Evolutionary conservation across 2,888 invertebrate genomes (phyloP), one percentile per base, ranked within the genome.

Genomic region (Lepidochitona cinerea): DNA sequence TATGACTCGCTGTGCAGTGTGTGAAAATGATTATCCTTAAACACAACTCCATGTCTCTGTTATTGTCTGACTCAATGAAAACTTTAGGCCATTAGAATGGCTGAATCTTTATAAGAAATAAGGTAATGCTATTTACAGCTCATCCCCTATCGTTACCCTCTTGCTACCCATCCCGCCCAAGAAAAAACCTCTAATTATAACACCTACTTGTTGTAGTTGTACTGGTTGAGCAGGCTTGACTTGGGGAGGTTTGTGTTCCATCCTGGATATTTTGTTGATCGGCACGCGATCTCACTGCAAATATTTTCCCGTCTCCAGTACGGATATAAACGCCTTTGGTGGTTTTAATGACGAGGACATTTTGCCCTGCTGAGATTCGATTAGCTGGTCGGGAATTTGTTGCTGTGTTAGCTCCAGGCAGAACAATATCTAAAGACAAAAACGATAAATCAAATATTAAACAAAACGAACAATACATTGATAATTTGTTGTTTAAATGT

Each of bases 251-350:
- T 41, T 41, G 41, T 12, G 41, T 18, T 12, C 18, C 59, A 2
- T 26, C 29, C 59, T 59, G 59, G 9, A 59, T 23, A 26, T 26
- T 59, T 32, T 59, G 59, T 29, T 59, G 59, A 9, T 59, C 59
- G 1, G 32, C 59, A 4, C 59, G 59, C 7, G 87, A 85, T 64
- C 87, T 75, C 36, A 98, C 97, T 33, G 97, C 97, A 79, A 98
- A 97, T 76, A 98, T 96, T 91, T 97, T 97, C 36, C 97, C 97
- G 82, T 96, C 96, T 87, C 96, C 96, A 64, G 97, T 92, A 85
- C 97, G 96, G 94, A 98, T 96, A 91, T 98, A 98, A 81, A 98
- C 97, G 66, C 98, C 98, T 91, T 97, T 97, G 0, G 96, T 95
- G 7, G 97, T 97, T 90, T 97, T 97, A 52, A 98, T 92, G 4